A percentile compares a stretch with the other conserved stretches of the same genome.
Evolutionary conservation across 2,888 invertebrate genomes (phyloP).

Genomic region (Hofmannophila pseudospretella): DNA sequence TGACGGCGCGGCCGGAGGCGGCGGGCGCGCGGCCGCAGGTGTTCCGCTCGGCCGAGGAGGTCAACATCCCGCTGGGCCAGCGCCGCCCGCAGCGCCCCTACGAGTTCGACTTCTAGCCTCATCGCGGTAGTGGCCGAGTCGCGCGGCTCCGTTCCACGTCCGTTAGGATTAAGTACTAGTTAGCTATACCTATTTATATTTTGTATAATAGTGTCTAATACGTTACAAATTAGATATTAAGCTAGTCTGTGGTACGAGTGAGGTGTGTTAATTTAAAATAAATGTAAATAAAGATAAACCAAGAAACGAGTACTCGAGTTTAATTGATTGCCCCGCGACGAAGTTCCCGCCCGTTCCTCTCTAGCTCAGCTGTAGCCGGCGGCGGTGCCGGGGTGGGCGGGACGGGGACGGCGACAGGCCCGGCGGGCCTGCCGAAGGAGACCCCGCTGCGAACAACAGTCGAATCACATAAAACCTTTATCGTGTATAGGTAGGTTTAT

Average conservation of each 20-base stretch:
- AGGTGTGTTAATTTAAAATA: constrained; percentile 17
- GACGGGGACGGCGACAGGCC: neutral
- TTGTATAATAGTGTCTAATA: too few relatives aligned
- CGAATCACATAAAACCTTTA: too few relatives aligned
- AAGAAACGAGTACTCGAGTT: too few relatives aligned
- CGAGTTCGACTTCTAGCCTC: constrained; percentile 60
- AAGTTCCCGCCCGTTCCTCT: too few relatives aligned
- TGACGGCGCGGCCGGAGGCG: constrained; percentile 34
- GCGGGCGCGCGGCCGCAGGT: constrained; percentile 79
- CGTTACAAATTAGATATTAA: too few relatives aligned
- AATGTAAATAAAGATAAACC: neutral
- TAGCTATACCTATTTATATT: neutral
- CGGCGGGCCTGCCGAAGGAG: neutral
- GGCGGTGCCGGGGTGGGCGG: neutral
- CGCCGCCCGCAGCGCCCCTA: constrained; percentile 81
- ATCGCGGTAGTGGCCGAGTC: neutral
- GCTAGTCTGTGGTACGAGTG: neutral
- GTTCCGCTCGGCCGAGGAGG: constrained; percentile 90
- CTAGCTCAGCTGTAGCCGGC: neutral
- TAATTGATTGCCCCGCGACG: too few relatives aligned
- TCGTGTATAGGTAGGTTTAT: too few relatives aligned
- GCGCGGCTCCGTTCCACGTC: neutral
- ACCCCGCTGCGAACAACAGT: neutral
- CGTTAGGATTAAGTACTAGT: neutral
- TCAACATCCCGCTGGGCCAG: constrained; percentile 90